Percentiles rank a stretch among this genome's conserved stretches.
phyloP scores from a whole-genome alignment of 2,113 vertebrate species.

The Lepisosteus osseus region DNA sequence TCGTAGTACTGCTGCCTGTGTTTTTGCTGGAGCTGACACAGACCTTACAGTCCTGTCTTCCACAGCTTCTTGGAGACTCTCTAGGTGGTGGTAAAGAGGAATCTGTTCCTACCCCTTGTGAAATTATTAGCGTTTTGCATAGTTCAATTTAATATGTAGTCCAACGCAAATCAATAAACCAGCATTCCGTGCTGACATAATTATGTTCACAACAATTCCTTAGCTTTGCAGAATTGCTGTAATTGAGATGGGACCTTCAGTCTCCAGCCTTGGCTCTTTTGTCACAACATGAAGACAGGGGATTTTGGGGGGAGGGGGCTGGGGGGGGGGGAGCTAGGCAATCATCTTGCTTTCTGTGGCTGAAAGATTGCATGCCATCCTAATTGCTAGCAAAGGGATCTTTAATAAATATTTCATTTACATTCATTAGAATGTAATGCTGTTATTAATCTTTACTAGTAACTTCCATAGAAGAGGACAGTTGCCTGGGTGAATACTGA shows the following conservation, averaged over 20 bases:
- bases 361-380: slow-evolving; percentile 71
- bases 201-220: slow-evolving; percentile 34
- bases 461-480: slow-evolving; percentile 65
- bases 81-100: background rate
- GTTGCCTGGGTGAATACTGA: slow-evolving; percentile 46
- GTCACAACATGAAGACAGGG: slow-evolving; percentile 52
- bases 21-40: background rate
- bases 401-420: slow-evolving; percentile 80
- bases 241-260: slow-evolving; percentile 64
- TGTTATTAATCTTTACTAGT: slow-evolving; percentile 73
- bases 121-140: background rate
- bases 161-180: slow-evolving; percentile 37
- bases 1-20: too few species aligned
- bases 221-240: slow-evolving; percentile 42
- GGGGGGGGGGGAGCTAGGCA: slow-evolving; percentile 46
- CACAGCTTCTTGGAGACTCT: background rate
- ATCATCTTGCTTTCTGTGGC: slow-evolving; percentile 70
- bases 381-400: slow-evolving; percentile 80
- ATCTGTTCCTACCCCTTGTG: background rate
- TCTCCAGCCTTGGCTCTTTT: slow-evolving; percentile 49
- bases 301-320: slow-evolving; percentile 32
- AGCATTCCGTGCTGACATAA: slow-evolving; percentile 31
- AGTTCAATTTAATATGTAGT: background rate
- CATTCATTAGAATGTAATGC: slow-evolving; percentile 72
- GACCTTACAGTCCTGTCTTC: background rate